Evolutionary conservation across 1,140 invertebrate genomes (phyloP).

Genomic region (Hirudo medicinalis): DNA sequence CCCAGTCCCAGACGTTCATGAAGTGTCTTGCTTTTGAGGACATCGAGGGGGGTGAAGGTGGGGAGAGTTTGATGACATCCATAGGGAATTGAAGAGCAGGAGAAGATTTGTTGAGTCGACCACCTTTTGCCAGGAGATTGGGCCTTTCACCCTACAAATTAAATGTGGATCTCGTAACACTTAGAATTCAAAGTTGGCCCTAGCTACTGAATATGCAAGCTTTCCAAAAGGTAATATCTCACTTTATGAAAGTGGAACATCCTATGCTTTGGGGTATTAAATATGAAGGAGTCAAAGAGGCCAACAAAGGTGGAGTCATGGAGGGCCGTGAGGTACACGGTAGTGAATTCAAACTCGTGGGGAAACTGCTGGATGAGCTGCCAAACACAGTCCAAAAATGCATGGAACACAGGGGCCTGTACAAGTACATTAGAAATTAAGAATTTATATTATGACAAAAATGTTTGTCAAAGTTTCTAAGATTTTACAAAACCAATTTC

Average conservation of each 20-base stretch:
- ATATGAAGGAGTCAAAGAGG: constrained; percentile 80
- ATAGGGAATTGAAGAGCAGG: too few species aligned
- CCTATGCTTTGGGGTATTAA: constrained; percentile 50
- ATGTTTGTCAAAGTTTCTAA: background rate
- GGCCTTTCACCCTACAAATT: too few species aligned
- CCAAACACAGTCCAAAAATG: constrained; percentile 86
- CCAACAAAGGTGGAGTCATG: constrained; percentile 77
- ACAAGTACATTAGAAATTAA: constrained; percentile 14
- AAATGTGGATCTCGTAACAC: too few species aligned
- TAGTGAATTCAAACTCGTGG: constrained; percentile 72
- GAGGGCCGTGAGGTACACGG: constrained; percentile 74
- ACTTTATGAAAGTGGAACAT: constrained; percentile 2
- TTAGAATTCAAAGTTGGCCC: too few species aligned
- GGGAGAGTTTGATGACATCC: background rate
- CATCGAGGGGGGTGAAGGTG: too few species aligned
- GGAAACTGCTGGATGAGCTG: constrained; percentile 77
- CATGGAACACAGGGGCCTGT: constrained; percentile 67
- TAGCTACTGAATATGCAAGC: too few species aligned
- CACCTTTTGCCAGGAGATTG: too few species aligned
- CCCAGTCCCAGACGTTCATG: constrained; percentile 34
- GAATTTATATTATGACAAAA: background rate
- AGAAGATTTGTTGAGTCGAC: too few species aligned
- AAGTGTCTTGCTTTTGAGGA: constrained; percentile 17
- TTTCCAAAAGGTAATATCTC: background rate
- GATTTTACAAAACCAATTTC: background rate